A percentile compares a stretch with the other conserved stretches of the same genome.
Evolutionary conservation across 2,888 invertebrate species (phyloP).

Genomic region (Eulithis testata): DNA sequence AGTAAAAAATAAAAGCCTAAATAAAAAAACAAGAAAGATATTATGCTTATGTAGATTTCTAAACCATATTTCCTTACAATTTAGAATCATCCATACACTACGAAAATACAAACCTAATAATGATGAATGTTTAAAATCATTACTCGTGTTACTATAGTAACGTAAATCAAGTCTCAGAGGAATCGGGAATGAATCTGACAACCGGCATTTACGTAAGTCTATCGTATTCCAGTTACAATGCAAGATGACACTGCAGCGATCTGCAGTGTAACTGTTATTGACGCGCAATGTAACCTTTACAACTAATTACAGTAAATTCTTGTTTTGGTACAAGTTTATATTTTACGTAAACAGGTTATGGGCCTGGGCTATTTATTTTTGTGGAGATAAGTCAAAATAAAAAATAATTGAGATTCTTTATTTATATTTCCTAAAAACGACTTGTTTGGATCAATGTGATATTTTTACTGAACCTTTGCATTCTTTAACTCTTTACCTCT

Average conservation of each 20-base stretch:
- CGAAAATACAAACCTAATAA: constrained; percentile 20
- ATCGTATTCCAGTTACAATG: too few relatives aligned
- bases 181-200: too few relatives aligned
- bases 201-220: too few relatives aligned
- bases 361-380: constrained; percentile 2
- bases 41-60: not conserved
- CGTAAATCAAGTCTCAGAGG: constrained; percentile 10
- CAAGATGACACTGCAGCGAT: too few relatives aligned
- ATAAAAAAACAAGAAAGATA: too few relatives aligned
- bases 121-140: constrained; percentile 34
- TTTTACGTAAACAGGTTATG: not conserved
- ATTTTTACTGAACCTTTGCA: too few relatives aligned
- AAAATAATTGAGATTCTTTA: constrained; percentile 1
- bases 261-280: too few relatives aligned
- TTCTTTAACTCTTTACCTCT: too few relatives aligned
- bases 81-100: not conserved
- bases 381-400: not conserved
- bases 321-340: constrained; percentile 19
- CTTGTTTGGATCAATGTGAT: too few relatives aligned
- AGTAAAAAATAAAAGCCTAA: too few relatives aligned
- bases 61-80: not conserved
- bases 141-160: constrained; percentile 22
- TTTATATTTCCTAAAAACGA: not conserved
- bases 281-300: constrained; percentile 5
- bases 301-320: constrained; percentile 31